These are phyloP conservation scores for Chrysogorgia sp. DNA, from an alignment of 92 coral and sea anemone genomes.

Conservation along the genomic window DNA sequence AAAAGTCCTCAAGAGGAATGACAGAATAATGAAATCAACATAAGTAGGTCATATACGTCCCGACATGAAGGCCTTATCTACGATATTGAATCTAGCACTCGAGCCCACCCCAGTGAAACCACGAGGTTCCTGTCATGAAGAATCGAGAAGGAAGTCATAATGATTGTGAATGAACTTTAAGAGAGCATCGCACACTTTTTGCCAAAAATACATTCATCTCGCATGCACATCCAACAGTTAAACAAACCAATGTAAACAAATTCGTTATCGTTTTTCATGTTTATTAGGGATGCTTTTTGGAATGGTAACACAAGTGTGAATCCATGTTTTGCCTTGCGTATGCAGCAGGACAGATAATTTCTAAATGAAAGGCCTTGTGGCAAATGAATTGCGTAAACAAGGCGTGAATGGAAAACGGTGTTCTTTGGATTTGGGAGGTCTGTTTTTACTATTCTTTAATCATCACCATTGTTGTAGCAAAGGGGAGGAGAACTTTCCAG, in stretches of 20 bases:
- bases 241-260: neutral
- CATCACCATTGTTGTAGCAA: constrained; percentile 35
- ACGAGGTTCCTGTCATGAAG: constrained; percentile 2
- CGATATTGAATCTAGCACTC: neutral
- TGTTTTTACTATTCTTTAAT: constrained; percentile 50
- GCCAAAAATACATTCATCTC: neutral
- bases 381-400: constrained; percentile 36
- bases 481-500: constrained; percentile 39
- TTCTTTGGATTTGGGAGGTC: constrained; percentile 42
- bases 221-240: constrained; percentile 1
- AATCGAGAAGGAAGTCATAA: neutral
- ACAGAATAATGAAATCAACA: constrained; percentile 33
- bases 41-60: neutral
- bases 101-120: neutral
- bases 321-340: constrained; percentile 4
- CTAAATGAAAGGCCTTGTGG: constrained; percentile 10
- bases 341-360: neutral
- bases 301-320: neutral
- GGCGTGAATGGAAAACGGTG: constrained; percentile 20
- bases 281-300: neutral
- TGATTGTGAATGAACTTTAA: neutral
- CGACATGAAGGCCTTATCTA: constrained; percentile 11
- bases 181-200: neutral
- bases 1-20: constrained; percentile 15
- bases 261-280: neutral